Base-by-base conservation (phyloP, 2,888 invertebrate genomes). In the Camponotus fellah region DNA sequence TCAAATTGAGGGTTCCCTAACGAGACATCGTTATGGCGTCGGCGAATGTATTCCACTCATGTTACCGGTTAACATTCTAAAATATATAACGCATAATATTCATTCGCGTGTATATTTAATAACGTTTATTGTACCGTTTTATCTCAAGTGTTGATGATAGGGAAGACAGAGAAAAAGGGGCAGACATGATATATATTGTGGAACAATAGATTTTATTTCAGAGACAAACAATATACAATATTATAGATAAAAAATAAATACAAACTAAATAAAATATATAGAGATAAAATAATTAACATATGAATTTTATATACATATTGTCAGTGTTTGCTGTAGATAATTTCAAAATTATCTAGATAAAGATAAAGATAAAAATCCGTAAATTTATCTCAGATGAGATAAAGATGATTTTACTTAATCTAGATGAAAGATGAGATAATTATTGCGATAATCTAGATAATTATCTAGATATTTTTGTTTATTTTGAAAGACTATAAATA, bases 11-110 rank as follows among this genome's bases (percentile, higher is more conserved):
- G 74, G 74, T 76, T 53, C 66, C 81, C 86, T 89, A 89, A 89
- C 88, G 86, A 89, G 88, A 83, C 46, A 85, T 89, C 89, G 89
- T 89, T 89, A 89, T 79, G 83, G 82, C 79, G n/a, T 12, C 12
- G 10, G 74, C 40, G n/a, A 60, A 60, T 74, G 60, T 74, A 74
- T 62, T 62, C 43, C 32, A 32, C 12, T 74, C 32, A n/a, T 43
- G 60, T 60, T 32, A 37, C 53, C 12, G 43, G 32, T 60, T 74
- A 74, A 74, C 62, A 74, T 74, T 60, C 43, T 26, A 26, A 56
- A 71, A 60, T n/a, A 32, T 60, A 74, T 43, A 43, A 26, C 43
- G 8, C 26, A 26, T 26, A 43, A 58, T 60, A n/a, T 34, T 60
- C 12, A 74, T 74, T 71, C 32, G n/a, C n/a, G 32, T 17, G 14